phyloP scores from a whole-genome alignment of 2,888 invertebrate species.

The Melikaiella ostensackeni region DNA sequence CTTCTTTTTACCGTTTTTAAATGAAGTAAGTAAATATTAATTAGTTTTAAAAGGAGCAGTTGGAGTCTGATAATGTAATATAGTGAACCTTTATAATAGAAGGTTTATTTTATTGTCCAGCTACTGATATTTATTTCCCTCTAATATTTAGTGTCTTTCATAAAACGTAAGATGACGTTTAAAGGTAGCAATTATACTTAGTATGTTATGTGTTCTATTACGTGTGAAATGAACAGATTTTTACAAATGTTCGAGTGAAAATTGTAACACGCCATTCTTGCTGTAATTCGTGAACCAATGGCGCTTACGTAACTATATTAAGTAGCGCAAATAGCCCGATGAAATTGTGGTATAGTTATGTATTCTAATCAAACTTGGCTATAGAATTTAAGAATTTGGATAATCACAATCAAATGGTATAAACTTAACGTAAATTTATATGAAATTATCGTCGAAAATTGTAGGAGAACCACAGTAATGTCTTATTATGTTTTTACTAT shows the following conservation, averaged over 20 bases:
- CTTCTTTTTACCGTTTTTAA: background rate
- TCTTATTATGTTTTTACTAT: constrained; percentile 15
- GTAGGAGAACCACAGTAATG: background rate
- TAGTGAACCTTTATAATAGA: background rate
- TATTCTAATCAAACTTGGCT: constrained; percentile 26
- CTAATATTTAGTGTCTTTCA: constrained; percentile 16
- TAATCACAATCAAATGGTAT: constrained; percentile 28
- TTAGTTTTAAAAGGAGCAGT: background rate
- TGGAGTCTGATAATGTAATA: background rate
- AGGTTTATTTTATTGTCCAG: background rate
- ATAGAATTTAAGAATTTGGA: constrained; percentile 25
- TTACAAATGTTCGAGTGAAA: background rate
- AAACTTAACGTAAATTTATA: constrained; percentile 9
- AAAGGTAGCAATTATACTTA: constrained; percentile 10
- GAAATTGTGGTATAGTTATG: constrained; percentile 30
- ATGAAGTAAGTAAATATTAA: background rate
- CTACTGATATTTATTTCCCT: constrained; percentile 7
- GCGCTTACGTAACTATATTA: constrained; percentile 6
- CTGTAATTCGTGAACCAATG: background rate
- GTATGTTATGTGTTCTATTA: background rate
- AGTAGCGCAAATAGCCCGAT: constrained; percentile 4
- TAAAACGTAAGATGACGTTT: constrained; percentile 23
- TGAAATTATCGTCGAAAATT: background rate
- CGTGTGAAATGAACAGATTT: constrained; percentile 10
- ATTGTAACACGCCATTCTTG: constrained; percentile 32